Conservation (phyloP, 2,113 vertebrate species). For the Larimichthys polyactis region DNA sequence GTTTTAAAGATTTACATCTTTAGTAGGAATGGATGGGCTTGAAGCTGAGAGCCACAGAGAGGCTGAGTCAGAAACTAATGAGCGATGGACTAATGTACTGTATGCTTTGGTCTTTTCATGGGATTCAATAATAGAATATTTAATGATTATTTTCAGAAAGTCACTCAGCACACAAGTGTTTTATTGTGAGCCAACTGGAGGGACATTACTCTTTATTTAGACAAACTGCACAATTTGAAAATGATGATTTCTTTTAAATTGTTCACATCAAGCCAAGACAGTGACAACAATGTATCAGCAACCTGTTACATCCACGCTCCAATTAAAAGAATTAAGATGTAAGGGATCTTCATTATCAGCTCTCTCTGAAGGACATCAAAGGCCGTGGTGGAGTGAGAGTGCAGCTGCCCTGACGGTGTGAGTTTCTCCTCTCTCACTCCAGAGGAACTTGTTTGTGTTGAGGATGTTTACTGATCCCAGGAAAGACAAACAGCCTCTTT, state of each 20-base stretch:
- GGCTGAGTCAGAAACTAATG: not conserved
- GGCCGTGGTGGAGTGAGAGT: slow-evolving; percentile 80
- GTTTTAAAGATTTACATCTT: not conserved
- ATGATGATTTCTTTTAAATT: slow-evolving; percentile 4
- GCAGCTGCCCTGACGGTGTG: slow-evolving; percentile 83
- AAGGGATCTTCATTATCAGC: slow-evolving; percentile 81
- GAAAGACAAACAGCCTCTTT: slow-evolving; percentile 83
- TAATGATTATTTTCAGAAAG: slow-evolving; percentile 4
- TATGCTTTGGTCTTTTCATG: not conserved
- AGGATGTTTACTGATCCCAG: slow-evolving; percentile 87
- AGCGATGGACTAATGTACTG: not conserved
- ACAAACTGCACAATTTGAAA: slow-evolving; percentile 18
- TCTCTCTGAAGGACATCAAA: slow-evolving; percentile 82
- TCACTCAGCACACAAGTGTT: not conserved
- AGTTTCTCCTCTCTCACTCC: slow-evolving; percentile 82
- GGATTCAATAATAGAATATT: not conserved
- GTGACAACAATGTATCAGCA: slow-evolving; percentile 55
- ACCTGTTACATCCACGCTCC: slow-evolving; percentile 69
- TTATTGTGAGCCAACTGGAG: no score
- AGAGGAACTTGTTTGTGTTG: slow-evolving; percentile 82
- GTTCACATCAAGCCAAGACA: slow-evolving; percentile 46
- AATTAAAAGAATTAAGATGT: slow-evolving; percentile 83
- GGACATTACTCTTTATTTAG: not conserved
- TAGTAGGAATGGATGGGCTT: not conserved
- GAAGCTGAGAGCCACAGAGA: not conserved